Evolutionary conservation across 2,888 invertebrate species (phyloP).

Genomic region (Orthonychiurus folsomi): DNA sequence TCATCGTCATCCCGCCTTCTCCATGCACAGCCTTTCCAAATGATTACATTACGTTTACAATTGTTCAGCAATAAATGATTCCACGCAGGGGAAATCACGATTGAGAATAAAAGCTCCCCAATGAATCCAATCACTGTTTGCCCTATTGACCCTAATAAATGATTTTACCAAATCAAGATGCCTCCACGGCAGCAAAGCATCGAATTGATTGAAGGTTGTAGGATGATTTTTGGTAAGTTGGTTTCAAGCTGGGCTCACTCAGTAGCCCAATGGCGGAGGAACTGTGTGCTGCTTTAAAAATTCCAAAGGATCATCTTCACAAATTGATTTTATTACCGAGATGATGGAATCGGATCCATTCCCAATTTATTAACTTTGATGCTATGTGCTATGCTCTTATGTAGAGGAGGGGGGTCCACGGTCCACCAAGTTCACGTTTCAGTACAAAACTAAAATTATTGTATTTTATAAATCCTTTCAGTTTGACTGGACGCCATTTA

Average conservation of each 20-base stretch:
- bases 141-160: slow-evolving; percentile 8
- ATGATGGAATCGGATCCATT: not conserved
- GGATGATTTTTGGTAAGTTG: no score
- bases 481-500: no score
- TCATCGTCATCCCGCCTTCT: no score
- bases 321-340: not conserved
- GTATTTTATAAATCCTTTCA: no score
- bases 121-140: slow-evolving; percentile 6
- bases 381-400: not conserved
- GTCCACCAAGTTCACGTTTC: no score
- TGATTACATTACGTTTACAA: not conserved
- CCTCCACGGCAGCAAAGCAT: no score
- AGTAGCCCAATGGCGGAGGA: not conserved
- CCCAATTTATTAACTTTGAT: not conserved
- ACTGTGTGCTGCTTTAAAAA: not conserved
- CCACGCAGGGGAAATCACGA: slow-evolving; percentile 9
- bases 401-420: no score
- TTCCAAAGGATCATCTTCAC: not conserved
- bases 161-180: not conserved
- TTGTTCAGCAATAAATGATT: not conserved
- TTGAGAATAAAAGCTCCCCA: not conserved
- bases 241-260: not conserved
- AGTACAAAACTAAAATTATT: no score
- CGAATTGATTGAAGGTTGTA: no score
- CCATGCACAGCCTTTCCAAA: no score